Percentiles rank a stretch among this genome's conserved stretches.
Evolutionary conservation across 2,888 invertebrate species (phyloP).

Genomic region (Hipparchia sbordonii): DNA sequence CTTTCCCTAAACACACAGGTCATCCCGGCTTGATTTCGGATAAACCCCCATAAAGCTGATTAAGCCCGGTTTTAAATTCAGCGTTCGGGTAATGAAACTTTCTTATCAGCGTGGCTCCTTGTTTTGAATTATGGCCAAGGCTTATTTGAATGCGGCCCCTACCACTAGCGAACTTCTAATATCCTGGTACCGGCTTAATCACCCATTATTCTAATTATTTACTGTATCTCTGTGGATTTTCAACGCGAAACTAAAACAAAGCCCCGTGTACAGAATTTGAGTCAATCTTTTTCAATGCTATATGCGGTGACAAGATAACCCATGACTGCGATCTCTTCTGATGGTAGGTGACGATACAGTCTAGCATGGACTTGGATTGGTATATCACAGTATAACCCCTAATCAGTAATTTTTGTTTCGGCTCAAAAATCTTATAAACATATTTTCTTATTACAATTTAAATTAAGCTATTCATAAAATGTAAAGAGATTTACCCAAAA

Average conservation of each 20-base stretch:
- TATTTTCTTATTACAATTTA: too few relatives aligned
- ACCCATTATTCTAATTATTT: constrained; percentile 47
- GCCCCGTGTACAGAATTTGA: background rate
- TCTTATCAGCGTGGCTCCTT: constrained; percentile 75
- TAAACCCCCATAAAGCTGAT: constrained; percentile 70
- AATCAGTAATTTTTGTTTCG: too few relatives aligned
- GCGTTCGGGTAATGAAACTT: constrained; percentile 80
- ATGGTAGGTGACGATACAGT: too few relatives aligned
- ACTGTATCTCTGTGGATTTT: constrained; percentile 21
- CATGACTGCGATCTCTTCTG: too few relatives aligned
- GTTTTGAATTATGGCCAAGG: constrained; percentile 75
- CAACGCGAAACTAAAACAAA: constrained; percentile 12
- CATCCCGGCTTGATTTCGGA: constrained; percentile 59
- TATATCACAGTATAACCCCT: too few relatives aligned
- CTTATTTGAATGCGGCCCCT: constrained; percentile 58
- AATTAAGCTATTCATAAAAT: too few relatives aligned
- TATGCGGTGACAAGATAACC: too few relatives aligned
- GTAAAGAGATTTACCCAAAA: too few relatives aligned
- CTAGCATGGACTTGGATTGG: too few relatives aligned
- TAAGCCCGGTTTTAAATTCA: constrained; percentile 80
- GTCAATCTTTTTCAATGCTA: background rate
- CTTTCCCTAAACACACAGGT: constrained; percentile 77
- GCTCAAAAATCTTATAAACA: too few relatives aligned
- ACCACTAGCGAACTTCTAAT: constrained; percentile 49
- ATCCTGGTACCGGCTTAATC: constrained; percentile 48